Evolutionary conservation across 2,113 vertebrate genomes (phyloP).

Genomic region (Myotis lucifugus): DNA sequence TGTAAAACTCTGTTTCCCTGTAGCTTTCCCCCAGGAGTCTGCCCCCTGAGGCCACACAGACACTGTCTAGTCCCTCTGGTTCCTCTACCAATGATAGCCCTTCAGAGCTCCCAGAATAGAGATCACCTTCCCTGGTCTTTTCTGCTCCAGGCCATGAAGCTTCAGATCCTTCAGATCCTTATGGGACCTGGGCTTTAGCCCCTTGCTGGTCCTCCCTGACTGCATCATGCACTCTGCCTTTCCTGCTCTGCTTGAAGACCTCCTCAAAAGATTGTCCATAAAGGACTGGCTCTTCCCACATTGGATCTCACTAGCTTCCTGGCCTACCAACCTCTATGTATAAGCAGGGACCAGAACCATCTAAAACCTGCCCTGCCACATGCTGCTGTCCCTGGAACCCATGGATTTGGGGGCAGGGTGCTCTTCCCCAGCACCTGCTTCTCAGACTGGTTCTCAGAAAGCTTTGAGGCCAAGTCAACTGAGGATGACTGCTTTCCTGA

Average conservation of each 20-base stretch:
- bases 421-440: neutral
- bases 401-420: neutral
- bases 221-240: neutral
- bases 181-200: neutral
- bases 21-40: neutral
- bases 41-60: neutral
- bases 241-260: neutral
- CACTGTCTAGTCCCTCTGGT: neutral
- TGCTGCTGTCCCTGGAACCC: neutral
- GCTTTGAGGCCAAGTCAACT: neutral
- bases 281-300: neutral
- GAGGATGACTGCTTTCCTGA: neutral
- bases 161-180: neutral
- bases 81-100: neutral
- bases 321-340: neutral
- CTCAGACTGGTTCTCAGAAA: neutral
- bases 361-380: neutral
- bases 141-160: neutral
- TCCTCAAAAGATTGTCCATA: neutral
- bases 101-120: neutral
- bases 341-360: neutral
- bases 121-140: neutral
- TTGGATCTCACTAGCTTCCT: neutral
- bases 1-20: conserved; percentile 14
- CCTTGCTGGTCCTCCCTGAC: neutral